Conservation (phyloP, 1,140 invertebrate species). For the Drosophila pandora region DNA sequence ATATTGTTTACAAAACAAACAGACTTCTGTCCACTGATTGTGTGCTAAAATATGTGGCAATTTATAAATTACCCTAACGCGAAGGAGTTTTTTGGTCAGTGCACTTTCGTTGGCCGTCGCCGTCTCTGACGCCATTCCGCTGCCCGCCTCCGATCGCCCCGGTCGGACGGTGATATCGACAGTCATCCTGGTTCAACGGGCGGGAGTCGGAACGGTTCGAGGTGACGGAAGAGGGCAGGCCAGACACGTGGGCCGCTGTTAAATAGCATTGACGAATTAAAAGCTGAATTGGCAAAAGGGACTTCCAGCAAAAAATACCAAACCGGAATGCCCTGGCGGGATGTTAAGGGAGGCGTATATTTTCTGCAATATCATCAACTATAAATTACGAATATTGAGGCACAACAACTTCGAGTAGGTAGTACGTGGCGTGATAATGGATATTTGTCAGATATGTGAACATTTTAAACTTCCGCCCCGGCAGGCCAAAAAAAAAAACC, state of each 20-base stretch:
- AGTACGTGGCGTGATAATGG: constrained; percentile 82
- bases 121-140: constrained; percentile 3
- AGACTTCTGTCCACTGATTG: background rate
- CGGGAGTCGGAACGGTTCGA: background rate
- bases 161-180: constrained; percentile 41
- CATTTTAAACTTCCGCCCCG: constrained; percentile 73
- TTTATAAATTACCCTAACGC: background rate
- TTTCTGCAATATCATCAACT: constrained; percentile 82
- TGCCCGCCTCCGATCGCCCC: background rate
- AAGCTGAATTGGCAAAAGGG: constrained; percentile 76
- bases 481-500: background rate
- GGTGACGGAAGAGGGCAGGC: constrained; percentile 5
- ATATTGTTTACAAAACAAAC: background rate
- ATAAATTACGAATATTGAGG: constrained; percentile 81
- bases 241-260: constrained; percentile 56
- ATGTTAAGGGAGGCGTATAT: constrained; percentile 29
- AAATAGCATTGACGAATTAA: constrained; percentile 79
- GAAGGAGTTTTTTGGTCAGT: constrained; percentile 10
- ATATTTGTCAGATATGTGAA: constrained; percentile 82
- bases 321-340: constrained; percentile 18
- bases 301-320: constrained; percentile 14
- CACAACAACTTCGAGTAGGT: constrained; percentile 68
- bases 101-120: constrained; percentile 22
- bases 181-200: constrained; percentile 49
- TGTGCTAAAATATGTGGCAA: background rate